These are phyloP conservation scores for Chymomyza fuscimana DNA, from an alignment of 2,888 invertebrate genomes.

Conservation along the genomic window DNA sequence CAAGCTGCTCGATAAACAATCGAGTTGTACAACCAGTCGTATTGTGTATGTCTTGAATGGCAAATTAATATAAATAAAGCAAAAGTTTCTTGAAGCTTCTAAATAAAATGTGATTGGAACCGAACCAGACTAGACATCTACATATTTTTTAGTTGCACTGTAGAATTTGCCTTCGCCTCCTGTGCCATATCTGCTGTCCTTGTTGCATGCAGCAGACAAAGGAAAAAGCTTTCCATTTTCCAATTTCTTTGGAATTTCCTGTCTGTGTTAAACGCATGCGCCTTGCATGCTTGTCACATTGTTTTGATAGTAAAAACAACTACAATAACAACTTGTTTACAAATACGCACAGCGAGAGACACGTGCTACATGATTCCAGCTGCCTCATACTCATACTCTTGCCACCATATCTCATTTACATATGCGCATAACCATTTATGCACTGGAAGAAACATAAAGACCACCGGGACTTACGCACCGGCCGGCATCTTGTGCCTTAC, in stretches of 20 bases:
- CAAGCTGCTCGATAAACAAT: too few species aligned
- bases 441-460: not conserved
- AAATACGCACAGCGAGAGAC: constrained; percentile 47
- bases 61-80: too few species aligned
- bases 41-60: too few species aligned
- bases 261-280: constrained; percentile 39
- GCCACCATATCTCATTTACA: not conserved
- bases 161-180: not conserved
- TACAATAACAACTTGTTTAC: constrained; percentile 52
- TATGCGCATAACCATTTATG: not conserved
- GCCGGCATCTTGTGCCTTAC: constrained; percentile 8
- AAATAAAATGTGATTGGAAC: too few species aligned
- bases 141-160: not conserved
- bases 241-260: constrained; percentile 32
- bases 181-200: constrained; percentile 11
- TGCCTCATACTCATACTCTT: not conserved
- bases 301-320: constrained; percentile 61
- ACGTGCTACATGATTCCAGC: constrained; percentile 36
- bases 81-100: too few species aligned
- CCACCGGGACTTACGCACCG: not conserved
- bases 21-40: too few species aligned
- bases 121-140: not conserved
- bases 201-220: constrained; percentile 17
- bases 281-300: constrained; percentile 34
- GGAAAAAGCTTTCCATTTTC: constrained; percentile 30